Evolutionary conservation across 2,113 vertebrate genomes (phyloP).

Genomic region (Clupea harengus): DNA sequence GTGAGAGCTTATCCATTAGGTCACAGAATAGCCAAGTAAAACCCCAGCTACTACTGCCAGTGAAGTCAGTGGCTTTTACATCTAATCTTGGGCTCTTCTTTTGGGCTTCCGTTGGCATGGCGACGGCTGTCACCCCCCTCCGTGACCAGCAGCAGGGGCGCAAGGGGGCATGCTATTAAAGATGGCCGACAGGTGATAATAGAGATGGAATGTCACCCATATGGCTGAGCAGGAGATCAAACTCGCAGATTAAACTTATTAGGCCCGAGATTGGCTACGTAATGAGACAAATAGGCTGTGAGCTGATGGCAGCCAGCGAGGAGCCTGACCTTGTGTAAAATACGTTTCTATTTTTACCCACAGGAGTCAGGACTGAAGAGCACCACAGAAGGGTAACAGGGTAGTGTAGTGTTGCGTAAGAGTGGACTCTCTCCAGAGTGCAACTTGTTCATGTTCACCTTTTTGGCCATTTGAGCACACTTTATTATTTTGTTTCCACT

Average conservation of each 20-base stretch:
- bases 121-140: neutral
- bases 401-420: neutral
- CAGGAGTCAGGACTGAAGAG: neutral
- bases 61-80: neutral
- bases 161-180: neutral
- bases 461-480: neutral
- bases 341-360: neutral
- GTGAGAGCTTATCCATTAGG: no score
- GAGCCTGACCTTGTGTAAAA: neutral
- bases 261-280: neutral
- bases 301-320: neutral
- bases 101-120: neutral
- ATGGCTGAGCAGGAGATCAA: neutral
- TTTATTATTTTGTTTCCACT: neutral
- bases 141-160: neutral
- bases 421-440: neutral
- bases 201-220: neutral
- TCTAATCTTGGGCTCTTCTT: neutral
- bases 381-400: neutral
- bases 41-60: neutral
- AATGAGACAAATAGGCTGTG: neutral
- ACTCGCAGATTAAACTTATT: neutral
- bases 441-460: neutral
- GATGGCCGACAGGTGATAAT: neutral
- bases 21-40: neutral